Evolutionary conservation across 1,140 invertebrate genomes (phyloP).

Genomic region (Pantala flavescens): DNA sequence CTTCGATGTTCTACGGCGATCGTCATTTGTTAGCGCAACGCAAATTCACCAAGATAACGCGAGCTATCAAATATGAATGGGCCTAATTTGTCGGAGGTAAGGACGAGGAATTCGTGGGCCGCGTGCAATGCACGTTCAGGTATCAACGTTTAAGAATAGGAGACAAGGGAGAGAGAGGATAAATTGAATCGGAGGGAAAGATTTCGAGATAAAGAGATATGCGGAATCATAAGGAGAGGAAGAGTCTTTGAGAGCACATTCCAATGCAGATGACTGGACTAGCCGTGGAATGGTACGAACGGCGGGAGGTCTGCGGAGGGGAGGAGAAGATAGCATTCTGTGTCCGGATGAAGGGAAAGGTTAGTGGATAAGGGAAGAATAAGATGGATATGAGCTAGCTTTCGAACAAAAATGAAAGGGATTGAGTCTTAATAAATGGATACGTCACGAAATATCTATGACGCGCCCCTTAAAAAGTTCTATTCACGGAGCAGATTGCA

Average conservation of each 20-base stretch:
- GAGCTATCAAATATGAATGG: no score
- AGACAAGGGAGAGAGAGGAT: not conserved
- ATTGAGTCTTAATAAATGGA: not conserved
- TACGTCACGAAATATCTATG: no score
- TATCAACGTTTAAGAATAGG: no score
- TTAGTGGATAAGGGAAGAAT: not conserved
- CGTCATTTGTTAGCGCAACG: no score
- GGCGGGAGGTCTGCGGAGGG: not conserved
- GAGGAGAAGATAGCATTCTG: not conserved
- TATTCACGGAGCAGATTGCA: no score
- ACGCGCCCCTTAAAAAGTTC: no score
- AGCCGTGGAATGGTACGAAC: not conserved
- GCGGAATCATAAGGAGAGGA: not conserved
- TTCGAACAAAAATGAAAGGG: not conserved
- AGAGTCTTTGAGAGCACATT: constrained; percentile 8
- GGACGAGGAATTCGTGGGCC: no score
- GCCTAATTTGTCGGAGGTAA: no score
- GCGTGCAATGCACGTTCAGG: no score
- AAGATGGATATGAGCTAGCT: not conserved
- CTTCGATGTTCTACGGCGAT: no score
- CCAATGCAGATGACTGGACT: not conserved
- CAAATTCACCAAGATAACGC: no score
- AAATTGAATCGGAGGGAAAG: not conserved
- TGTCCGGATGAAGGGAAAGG: not conserved
- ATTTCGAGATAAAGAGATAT: no score